phyloP scores from a whole-genome alignment of 2,797 vertebrate genomes.

The Myotis vivesi region DNA sequence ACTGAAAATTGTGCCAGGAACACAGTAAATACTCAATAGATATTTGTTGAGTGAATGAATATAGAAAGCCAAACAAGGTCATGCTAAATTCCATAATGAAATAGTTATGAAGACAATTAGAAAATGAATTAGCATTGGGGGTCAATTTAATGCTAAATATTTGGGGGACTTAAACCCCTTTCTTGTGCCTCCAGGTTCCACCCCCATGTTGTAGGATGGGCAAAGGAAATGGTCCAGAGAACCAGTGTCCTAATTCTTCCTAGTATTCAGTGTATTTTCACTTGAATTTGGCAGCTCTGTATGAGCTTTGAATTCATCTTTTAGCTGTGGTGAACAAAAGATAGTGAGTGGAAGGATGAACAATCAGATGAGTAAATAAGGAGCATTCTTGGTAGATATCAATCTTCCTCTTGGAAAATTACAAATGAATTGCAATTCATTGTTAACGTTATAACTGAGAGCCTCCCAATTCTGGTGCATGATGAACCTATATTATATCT shows the following conservation, averaged over 20 bases:
- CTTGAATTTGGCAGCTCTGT: not conserved
- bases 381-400: not conserved
- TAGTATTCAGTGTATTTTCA: not conserved
- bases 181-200: not conserved
- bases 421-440: not conserved
- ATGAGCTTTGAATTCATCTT: not conserved
- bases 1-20: not conserved
- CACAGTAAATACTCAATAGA: not conserved
- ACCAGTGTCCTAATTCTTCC: not conserved
- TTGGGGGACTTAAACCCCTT: not conserved
- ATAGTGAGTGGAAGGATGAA: not conserved
- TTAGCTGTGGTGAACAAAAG: not conserved
- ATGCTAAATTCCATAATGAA: not conserved
- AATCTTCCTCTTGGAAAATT: not conserved
- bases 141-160: not conserved
- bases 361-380: not conserved
- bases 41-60: not conserved
- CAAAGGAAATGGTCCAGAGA: not conserved
- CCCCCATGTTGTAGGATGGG: not conserved
- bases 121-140: not conserved
- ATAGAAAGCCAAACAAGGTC: not conserved
- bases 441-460: not conserved
- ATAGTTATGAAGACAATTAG: not conserved
- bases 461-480: not conserved
- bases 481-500: not conserved